Percentiles rank a stretch among this genome's conserved stretches.
Evolutionary conservation across 2,888 invertebrate species (phyloP).

Genomic region (Thysanoteuthis rhombus): DNA sequence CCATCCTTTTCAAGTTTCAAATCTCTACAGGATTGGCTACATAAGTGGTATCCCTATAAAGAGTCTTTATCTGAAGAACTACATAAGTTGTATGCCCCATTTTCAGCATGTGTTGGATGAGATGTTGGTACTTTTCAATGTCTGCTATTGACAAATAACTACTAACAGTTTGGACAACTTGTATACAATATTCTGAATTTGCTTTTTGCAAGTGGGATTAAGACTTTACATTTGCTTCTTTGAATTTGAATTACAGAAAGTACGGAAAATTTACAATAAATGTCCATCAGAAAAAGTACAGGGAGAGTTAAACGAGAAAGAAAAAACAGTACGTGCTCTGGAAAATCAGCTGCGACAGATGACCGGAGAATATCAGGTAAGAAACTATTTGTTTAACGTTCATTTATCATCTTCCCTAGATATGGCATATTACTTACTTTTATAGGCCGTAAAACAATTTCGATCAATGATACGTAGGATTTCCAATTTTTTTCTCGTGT

Average conservation of each 20-base stretch:
- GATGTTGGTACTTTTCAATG: not conserved
- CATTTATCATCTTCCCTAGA: not conserved
- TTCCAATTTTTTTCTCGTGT: too few species aligned
- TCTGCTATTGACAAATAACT: not conserved
- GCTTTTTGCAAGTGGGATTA: not conserved
- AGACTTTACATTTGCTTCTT: not conserved
- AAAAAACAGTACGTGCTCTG: conserved; percentile 53
- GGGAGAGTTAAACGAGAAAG: conserved; percentile 70
- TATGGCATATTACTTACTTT: not conserved
- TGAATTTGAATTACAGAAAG: conserved; percentile 56
- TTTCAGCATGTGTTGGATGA: not conserved
- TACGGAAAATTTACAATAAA: conserved; percentile 76
- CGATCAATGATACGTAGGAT: not conserved
- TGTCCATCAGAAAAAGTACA: conserved; percentile 71
- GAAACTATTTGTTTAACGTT: not conserved
- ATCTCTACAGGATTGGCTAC: not conserved
- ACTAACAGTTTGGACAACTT: not conserved
- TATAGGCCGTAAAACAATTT: not conserved
- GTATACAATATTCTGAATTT: not conserved
- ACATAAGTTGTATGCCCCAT: not conserved
- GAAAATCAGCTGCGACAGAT: conserved; percentile 71
- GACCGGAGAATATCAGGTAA: conserved; percentile 35
- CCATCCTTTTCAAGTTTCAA: not conserved
- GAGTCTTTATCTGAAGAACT: not conserved
- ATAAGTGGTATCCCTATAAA: not conserved